Conservation (phyloP, 1,140 invertebrate genomes). For the Magallana ariakensis region DNA sequence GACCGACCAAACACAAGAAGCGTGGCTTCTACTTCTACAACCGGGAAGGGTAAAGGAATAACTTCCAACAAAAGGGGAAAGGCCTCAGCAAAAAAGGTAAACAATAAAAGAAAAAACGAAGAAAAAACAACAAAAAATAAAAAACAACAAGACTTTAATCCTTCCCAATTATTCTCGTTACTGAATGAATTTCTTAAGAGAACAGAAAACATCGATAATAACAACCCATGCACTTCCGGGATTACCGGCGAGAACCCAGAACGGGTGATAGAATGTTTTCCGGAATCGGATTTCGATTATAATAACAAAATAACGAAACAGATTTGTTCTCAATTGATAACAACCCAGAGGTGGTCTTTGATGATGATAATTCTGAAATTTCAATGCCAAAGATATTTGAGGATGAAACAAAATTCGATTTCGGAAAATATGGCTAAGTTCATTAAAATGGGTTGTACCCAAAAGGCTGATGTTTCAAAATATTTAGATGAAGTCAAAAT, state of each 20-base stretch:
- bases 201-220: not conserved
- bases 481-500: constrained; percentile 21
- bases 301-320: not conserved
- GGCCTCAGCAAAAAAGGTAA: not conserved
- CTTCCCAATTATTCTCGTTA: not conserved
- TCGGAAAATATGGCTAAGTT: no score
- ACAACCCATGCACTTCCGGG: not conserved
- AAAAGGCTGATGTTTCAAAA: constrained; percentile 15
- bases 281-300: not conserved
- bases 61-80: not conserved
- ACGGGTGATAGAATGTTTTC: not conserved
- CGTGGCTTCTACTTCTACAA: not conserved
- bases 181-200: not conserved
- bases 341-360: not conserved
- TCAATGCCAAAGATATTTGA: constrained; percentile 20
- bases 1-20: not conserved
- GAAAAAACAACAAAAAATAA: not conserved
- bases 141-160: not conserved
- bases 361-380: not conserved
- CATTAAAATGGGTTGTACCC: constrained; percentile 39
- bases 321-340: constrained; percentile 3
- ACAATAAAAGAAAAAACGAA: not conserved
- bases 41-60: not conserved
- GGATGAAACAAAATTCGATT: constrained; percentile 15
- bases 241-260: not conserved